Percentiles rank a stretch among this genome's conserved stretches.
Conservation (phyloP, 2,797 vertebrate genomes). For the Moxostoma hubbsi region DNA sequence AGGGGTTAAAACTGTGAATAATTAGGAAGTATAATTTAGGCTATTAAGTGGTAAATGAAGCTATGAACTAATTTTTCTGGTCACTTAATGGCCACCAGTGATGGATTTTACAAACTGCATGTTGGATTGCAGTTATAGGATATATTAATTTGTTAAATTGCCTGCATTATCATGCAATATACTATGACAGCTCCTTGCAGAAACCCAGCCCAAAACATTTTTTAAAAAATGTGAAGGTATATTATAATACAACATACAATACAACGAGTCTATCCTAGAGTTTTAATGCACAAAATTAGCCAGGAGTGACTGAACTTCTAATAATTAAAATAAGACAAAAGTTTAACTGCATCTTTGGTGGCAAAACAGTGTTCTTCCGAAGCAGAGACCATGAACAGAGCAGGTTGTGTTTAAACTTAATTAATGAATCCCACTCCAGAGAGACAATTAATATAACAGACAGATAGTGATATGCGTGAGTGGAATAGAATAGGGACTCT, state of each 20-base stretch:
- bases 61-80: neutral
- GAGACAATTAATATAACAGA: slow-evolving; percentile 34
- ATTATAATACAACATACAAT: neutral
- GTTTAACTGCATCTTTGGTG: neutral
- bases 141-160: neutral
- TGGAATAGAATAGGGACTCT: slow-evolving; percentile 28
- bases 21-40: slow-evolving; percentile 19
- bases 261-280: neutral
- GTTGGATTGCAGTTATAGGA: neutral
- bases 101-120: neutral
- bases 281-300: neutral
- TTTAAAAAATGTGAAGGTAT: neutral
- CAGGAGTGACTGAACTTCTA: neutral
- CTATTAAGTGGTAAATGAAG: slow-evolving; percentile 35
- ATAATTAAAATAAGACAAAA: neutral
- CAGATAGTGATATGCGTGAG: slow-evolving; percentile 40
- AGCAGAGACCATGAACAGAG: neutral
- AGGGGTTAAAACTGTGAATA: slow-evolving; percentile 16
- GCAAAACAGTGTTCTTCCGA: neutral
- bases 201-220: neutral
- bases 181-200: neutral
- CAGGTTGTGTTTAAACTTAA: slow-evolving; percentile 43
- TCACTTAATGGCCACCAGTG: slow-evolving; percentile 13
- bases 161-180: slow-evolving; percentile 6
- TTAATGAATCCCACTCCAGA: slow-evolving; percentile 38